Conservation (phyloP, 2,888 invertebrate species). For the Gymnocheta viridis region DNA sequence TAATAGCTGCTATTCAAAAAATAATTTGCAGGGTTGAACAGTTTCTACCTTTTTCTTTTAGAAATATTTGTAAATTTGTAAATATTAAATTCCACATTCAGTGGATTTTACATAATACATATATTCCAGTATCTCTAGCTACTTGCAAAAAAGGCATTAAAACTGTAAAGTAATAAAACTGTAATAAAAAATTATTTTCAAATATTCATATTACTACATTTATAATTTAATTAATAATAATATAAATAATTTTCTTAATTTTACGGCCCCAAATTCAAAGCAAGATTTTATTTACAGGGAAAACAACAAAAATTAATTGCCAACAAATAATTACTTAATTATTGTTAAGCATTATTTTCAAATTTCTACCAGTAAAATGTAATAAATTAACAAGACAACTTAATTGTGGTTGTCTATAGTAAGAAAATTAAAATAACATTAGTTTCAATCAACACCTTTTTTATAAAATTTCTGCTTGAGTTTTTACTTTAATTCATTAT, state of each 20-base stretch:
- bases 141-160: background rate
- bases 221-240: background rate
- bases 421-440: background rate
- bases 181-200: background rate
- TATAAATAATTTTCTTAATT: background rate
- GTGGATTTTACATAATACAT: background rate
- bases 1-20: too few species aligned
- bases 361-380: background rate
- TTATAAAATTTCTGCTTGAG: background rate
- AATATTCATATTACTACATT: background rate
- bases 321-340: constrained; percentile 34
- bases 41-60: too few species aligned
- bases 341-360: constrained; percentile 16
- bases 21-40: too few species aligned
- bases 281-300: constrained; percentile 10
- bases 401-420: background rate
- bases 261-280: background rate
- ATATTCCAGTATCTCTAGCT: background rate
- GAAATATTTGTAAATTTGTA: too few species aligned
- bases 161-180: background rate
- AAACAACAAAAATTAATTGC: constrained; percentile 10
- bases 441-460: constrained; percentile 26
- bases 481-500: background rate
- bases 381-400: constrained; percentile 36
- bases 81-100: too few species aligned